Conservation (phyloP, 2,113 vertebrate genomes). For the Menidia beryllina region DNA sequence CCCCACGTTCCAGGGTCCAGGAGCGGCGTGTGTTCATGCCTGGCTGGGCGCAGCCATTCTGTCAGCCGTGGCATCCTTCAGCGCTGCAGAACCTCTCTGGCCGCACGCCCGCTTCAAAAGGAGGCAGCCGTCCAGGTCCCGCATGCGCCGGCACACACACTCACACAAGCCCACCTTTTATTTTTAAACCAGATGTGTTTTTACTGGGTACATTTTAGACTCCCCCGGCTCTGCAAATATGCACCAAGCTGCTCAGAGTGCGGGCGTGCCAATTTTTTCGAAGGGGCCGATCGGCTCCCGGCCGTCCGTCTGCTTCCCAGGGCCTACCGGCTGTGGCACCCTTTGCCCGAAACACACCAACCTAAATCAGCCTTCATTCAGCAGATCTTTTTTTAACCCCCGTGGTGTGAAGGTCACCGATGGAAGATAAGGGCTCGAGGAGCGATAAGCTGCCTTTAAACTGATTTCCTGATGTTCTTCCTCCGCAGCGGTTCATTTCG, state of each 20-base stretch:
- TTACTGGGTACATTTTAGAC: conserved; percentile 77
- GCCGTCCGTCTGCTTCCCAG: conserved; percentile 9
- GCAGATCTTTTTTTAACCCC: conserved; percentile 7
- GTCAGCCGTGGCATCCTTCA: conserved; percentile 47
- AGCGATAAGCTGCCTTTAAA: background rate
- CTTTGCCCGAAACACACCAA: background rate
- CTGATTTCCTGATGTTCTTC: background rate
- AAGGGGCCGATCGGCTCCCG: conserved; percentile 22
- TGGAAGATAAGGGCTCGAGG: background rate
- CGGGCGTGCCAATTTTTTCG: conserved; percentile 50
- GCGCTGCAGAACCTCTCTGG: conserved; percentile 45
- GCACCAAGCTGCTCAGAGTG: conserved; percentile 48
- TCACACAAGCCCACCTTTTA: conserved; percentile 51
- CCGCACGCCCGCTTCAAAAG: conserved; percentile 48
- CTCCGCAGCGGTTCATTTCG: conserved; percentile 7
- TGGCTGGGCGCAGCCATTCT: conserved; percentile 53
- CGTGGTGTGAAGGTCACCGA: background rate
- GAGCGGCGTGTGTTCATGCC: conserved; percentile 30
- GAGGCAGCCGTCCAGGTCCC: conserved; percentile 54
- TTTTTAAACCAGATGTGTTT: conserved; percentile 82
- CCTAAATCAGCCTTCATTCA: background rate
- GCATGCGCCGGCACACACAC: conserved; percentile 19
- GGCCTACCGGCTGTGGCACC: conserved; percentile 1
- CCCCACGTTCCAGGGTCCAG: conserved; percentile 1
- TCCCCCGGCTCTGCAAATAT: conserved; percentile 69